Conservation (phyloP, 2,797 vertebrate species). For the Balearica regulorum region DNA sequence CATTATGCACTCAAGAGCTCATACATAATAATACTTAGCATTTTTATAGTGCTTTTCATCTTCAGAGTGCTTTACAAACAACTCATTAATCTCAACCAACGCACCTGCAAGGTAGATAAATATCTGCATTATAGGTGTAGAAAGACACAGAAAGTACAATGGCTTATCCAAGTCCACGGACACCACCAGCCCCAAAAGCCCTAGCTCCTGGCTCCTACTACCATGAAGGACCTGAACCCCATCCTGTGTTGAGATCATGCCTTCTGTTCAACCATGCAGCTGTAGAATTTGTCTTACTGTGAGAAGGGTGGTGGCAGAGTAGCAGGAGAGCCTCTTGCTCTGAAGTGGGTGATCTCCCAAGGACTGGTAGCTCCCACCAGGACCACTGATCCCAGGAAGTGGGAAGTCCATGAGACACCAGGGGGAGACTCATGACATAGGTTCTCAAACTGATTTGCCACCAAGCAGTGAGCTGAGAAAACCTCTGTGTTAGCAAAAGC, state of each 20-base stretch:
- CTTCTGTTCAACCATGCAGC: background rate
- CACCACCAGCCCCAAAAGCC: background rate
- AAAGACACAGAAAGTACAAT: background rate
- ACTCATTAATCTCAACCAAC: conserved; percentile 53
- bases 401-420: background rate
- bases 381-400: background rate
- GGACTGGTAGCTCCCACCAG: background rate
- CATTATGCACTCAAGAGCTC: conserved; percentile 52
- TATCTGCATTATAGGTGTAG: background rate
- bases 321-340: background rate
- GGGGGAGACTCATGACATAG: accelerated
- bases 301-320: accelerated
- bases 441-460: background rate
- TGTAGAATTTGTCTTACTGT: background rate
- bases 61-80: conserved; percentile 60
- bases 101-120: conserved; percentile 33
- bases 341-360: background rate
- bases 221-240: background rate
- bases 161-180: background rate
- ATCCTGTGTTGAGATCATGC: background rate
- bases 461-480: background rate
- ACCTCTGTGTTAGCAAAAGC: background rate
- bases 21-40: conserved; percentile 52
- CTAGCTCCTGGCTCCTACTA: background rate
- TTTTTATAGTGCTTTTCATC: conserved; percentile 64